A percentile compares a stretch with the other conserved stretches of the same genome.
These are phyloP conservation scores for Empis stercorea DNA, from an alignment of 2,888 invertebrate genomes.

Conservation along the genomic window DNA sequence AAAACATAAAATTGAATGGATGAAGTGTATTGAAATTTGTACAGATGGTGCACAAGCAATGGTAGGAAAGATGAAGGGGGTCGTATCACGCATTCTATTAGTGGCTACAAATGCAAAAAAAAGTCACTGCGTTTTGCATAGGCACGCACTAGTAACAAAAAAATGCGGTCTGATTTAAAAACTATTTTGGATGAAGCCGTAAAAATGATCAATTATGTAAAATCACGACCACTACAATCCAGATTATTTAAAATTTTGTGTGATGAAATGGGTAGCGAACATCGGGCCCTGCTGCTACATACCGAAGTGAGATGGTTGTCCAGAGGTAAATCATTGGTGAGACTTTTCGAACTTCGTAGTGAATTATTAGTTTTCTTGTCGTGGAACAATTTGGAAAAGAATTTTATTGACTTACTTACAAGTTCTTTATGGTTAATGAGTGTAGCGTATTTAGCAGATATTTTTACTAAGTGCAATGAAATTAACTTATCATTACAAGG, in stretches of 20 bases:
- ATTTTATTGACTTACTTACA: background rate
- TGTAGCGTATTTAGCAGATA: background rate
- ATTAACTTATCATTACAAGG: background rate
- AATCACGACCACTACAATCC: background rate
- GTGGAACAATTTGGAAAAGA: background rate
- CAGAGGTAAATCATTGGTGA: background rate
- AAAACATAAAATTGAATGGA: constrained; percentile 2
- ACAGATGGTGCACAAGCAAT: background rate
- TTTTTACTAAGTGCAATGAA: background rate
- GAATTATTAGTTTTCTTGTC: background rate
- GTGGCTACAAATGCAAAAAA: background rate
- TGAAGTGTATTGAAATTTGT: background rate
- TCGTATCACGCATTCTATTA: background rate
- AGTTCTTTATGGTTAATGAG: background rate
- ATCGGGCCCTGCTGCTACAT: constrained; percentile 1
- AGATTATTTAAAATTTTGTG: constrained; percentile 2
- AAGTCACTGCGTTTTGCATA: background rate
- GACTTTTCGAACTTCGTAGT: background rate
- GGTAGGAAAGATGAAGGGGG: background rate
- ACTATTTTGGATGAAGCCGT: background rate
- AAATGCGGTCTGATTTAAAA: background rate
- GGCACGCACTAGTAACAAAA: background rate
- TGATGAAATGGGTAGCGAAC: background rate
- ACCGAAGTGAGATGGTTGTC: background rate
- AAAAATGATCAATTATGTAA: background rate